phyloP scores from a whole-genome alignment of 2,113 vertebrate genomes.

The Sprattus sprattus region DNA sequence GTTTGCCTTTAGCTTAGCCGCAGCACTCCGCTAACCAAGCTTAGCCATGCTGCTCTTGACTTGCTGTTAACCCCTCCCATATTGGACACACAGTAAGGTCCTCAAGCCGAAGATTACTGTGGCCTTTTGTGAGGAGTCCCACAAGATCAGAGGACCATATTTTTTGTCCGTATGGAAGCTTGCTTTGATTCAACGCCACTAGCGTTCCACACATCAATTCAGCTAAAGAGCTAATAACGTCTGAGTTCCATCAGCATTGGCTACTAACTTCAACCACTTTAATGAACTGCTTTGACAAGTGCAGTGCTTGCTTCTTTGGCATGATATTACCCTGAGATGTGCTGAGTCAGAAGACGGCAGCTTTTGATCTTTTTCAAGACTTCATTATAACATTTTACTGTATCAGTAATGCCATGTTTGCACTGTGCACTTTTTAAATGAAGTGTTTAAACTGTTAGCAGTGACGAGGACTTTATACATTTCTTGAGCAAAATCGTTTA shows the following conservation, averaged over 20 bases:
- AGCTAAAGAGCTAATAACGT: neutral
- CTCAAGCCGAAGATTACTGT: neutral
- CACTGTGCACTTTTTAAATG: neutral
- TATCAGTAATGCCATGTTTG: neutral
- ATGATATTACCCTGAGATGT: neutral
- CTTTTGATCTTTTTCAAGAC: neutral
- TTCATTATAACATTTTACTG: neutral
- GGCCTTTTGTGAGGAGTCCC: neutral
- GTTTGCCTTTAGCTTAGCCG: conserved; percentile 57
- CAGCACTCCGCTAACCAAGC: conserved; percentile 25
- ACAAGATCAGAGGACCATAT: neutral
- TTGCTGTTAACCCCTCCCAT: neutral
- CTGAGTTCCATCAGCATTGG: neutral
- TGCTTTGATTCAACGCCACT: neutral
- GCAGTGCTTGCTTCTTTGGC: neutral
- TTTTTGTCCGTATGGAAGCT: neutral
- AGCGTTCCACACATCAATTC: neutral
- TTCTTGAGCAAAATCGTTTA: neutral
- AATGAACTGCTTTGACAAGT: neutral
- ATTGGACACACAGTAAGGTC: neutral
- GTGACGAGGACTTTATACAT: neutral
- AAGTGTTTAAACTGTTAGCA: neutral
- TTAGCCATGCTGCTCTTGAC: neutral
- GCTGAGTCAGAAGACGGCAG: neutral
- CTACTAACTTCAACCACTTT: neutral